phyloP scores from a whole-genome alignment of 2,888 invertebrate species.

The Diarsia brunnea region DNA sequence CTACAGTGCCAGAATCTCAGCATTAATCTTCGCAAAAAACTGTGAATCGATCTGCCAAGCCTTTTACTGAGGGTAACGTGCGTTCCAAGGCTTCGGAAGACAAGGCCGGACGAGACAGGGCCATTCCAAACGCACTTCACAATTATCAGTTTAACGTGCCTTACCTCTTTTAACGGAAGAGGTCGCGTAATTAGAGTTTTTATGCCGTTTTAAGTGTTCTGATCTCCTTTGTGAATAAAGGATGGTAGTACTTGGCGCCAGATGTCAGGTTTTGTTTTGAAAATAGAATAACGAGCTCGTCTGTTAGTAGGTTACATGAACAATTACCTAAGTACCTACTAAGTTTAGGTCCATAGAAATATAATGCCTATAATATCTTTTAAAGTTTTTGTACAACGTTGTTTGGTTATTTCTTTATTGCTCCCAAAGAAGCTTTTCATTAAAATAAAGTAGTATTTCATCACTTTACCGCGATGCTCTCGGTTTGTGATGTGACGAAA shows the following conservation, averaged over 20 bases:
- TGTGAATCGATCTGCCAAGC: slow-evolving; percentile 36
- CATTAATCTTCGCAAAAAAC: slow-evolving; percentile 46
- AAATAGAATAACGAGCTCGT: slow-evolving; percentile 11
- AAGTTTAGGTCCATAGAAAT: no score
- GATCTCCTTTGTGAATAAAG: slow-evolving; percentile 62
- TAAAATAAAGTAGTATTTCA: no score
- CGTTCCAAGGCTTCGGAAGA: slow-evolving; percentile 53
- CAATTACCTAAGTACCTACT: background rate
- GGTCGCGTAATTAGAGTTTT: slow-evolving; percentile 63
- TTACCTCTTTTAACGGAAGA: slow-evolving; percentile 63
- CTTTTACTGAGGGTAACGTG: slow-evolving; percentile 49
- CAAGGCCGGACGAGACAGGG: slow-evolving; percentile 54
- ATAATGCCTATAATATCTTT: no score
- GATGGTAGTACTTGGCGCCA: slow-evolving; percentile 43
- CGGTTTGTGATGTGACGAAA: background rate
- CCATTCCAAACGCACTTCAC: slow-evolving; percentile 50
- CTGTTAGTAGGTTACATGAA: background rate
- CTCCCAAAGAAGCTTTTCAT: background rate
- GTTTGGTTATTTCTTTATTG: background rate
- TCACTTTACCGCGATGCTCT: background rate
- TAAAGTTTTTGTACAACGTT: background rate
- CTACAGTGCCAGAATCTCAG: slow-evolving; percentile 22
- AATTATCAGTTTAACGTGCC: slow-evolving; percentile 66
- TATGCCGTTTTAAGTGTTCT: slow-evolving; percentile 53
- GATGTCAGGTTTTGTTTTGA: slow-evolving; percentile 45